phyloP scores from a whole-genome alignment of 2,797 vertebrate genomes.

The Karalla daura region DNA sequence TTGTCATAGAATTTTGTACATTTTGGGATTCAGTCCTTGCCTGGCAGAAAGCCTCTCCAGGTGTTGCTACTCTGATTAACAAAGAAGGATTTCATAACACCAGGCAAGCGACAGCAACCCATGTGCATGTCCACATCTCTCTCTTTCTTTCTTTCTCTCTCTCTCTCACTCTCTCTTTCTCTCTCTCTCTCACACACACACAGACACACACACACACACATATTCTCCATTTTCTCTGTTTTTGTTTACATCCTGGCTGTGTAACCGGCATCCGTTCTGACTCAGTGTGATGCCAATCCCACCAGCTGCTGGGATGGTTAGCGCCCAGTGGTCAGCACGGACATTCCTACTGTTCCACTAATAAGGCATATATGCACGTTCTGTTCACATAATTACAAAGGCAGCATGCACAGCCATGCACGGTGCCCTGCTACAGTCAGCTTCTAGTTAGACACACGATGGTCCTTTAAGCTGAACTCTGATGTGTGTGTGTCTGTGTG shows the following conservation, averaged over 20 bases:
- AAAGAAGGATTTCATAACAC: conserved; percentile 43
- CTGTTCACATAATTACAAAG: conserved; percentile 56
- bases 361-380: conserved; percentile 56
- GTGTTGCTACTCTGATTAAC: neutral
- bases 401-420: conserved; percentile 57
- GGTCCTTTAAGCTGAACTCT: conserved; percentile 21
- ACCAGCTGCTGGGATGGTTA: conserved; percentile 33
- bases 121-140: conserved; percentile 15
- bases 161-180: too few relatives aligned
- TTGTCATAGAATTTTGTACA: neutral
- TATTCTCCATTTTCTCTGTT: conserved; percentile 49
- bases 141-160: too few relatives aligned
- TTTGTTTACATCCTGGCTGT: conserved; percentile 64
- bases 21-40: neutral
- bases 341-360: conserved; percentile 66
- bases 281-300: conserved; percentile 63
- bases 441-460: conserved; percentile 45
- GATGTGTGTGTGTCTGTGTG: conserved; percentile 5
- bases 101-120: neutral
- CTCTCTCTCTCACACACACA: neutral
- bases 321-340: conserved; percentile 32
- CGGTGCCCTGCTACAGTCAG: conserved; percentile 14
- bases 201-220: conserved; percentile 4
- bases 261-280: conserved; percentile 21
- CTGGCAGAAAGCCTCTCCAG: neutral